phyloP scores from a whole-genome alignment of 1,140 invertebrate genomes.

The Brachionus manjavacas region DNA sequence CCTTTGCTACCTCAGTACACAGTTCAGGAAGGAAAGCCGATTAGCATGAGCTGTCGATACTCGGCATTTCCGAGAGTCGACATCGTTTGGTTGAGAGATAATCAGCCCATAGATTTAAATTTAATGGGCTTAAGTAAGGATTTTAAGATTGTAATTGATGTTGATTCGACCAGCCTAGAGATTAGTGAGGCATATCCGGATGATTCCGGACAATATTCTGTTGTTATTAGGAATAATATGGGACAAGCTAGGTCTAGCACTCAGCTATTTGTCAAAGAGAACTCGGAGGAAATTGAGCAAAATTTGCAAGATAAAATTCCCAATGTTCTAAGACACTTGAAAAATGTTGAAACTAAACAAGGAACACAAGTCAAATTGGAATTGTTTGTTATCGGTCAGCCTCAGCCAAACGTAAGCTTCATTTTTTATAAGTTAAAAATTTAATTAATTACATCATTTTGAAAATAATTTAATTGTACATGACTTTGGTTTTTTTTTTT shows the following conservation, averaged over 20 bases:
- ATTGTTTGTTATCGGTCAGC: constrained; percentile 60
- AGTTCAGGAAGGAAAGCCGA: constrained; percentile 51
- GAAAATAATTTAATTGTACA: no score
- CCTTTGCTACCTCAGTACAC: constrained; percentile 36
- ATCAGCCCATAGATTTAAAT: constrained; percentile 49
- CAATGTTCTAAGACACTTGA: not conserved
- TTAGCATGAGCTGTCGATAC: constrained; percentile 51
- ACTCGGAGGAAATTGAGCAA: not conserved
- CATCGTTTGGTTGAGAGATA: constrained; percentile 66
- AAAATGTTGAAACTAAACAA: constrained; percentile 37
- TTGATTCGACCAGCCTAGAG: constrained; percentile 64
- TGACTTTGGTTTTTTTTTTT: no score
- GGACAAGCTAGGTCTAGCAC: constrained; percentile 62
- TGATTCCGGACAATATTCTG: constrained; percentile 91
- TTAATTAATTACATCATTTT: no score
- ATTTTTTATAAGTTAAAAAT: not conserved
- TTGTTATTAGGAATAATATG: constrained; percentile 86
- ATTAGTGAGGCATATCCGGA: constrained; percentile 93
- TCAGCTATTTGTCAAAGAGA: constrained; percentile 45
- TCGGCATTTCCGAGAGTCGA: constrained; percentile 64
- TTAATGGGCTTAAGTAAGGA: constrained; percentile 46
- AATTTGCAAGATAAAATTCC: constrained; percentile 26
- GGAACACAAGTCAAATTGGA: constrained; percentile 33
- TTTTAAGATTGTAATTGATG: constrained; percentile 50
- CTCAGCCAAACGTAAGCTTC: constrained; percentile 67